phyloP scores from a whole-genome alignment of 2,888 invertebrate species.

The Buathra laborator region DNA sequence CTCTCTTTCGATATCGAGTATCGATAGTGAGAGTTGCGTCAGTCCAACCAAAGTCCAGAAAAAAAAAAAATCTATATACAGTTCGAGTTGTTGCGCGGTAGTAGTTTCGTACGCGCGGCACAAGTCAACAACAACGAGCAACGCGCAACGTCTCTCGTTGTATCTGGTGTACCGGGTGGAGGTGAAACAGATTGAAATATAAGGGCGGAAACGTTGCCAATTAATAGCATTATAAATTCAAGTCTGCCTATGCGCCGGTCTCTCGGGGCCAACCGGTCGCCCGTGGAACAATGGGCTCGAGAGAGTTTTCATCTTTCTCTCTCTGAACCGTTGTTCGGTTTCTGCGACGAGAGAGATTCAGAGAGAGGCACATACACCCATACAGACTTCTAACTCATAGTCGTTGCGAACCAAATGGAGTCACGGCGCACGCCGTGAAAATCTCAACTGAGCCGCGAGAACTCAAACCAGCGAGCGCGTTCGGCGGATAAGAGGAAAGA shows the following conservation, averaged over 20 bases:
- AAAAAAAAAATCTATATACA: slow-evolving; percentile 31
- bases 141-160: neutral
- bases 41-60: slow-evolving; percentile 14
- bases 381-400: neutral
- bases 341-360: slow-evolving; percentile 28
- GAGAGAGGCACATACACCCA: slow-evolving; percentile 26
- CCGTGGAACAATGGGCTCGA: slow-evolving; percentile 76
- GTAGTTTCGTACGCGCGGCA: slow-evolving; percentile 53
- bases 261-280: slow-evolving; percentile 72
- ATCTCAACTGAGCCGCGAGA: slow-evolving; percentile 38
- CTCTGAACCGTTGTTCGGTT: slow-evolving; percentile 37
- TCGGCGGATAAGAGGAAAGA: slow-evolving; percentile 57
- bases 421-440: slow-evolving; percentile 45
- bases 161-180: slow-evolving; percentile 44
- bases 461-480: slow-evolving; percentile 45
- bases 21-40: slow-evolving; percentile 44
- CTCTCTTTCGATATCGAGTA: slow-evolving; percentile 31
- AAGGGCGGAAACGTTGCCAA: slow-evolving; percentile 80
- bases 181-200: slow-evolving; percentile 78
- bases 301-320: slow-evolving; percentile 31
- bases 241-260: slow-evolving; percentile 47
- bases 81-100: neutral
- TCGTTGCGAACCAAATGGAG: slow-evolving; percentile 35
- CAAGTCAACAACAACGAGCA: neutral
- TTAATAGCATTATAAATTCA: slow-evolving; percentile 82